These are phyloP conservation scores for Pogoniulus pusillus DNA, from an alignment of 2,797 vertebrate species.

Conservation along the genomic window DNA sequence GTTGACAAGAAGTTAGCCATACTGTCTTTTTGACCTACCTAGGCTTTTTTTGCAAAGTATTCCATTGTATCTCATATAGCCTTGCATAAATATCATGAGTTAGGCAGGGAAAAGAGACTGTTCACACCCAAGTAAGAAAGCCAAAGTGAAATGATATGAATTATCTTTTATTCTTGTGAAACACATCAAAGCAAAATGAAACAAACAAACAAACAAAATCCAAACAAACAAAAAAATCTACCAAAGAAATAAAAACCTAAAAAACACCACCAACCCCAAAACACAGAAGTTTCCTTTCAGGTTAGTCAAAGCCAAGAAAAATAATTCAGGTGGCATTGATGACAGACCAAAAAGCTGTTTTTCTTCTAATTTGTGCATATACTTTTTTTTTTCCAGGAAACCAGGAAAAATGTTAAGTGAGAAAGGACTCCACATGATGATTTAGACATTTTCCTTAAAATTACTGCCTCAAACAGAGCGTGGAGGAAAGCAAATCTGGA, in stretches of 20 bases:
- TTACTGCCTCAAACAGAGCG: not conserved
- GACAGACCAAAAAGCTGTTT: not conserved
- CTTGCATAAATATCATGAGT: no score
- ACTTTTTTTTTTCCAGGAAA: not conserved
- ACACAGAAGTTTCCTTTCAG: not conserved
- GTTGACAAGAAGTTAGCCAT: not conserved
- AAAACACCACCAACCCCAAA: no score
- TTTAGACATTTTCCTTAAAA: not conserved
- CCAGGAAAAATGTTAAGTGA: not conserved
- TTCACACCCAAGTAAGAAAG: not conserved
- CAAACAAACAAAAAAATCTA: not conserved
- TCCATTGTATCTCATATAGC: not conserved
- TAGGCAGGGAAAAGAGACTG: not conserved
- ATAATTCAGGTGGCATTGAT: rapidly evolving
- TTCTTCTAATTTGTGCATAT: not conserved
- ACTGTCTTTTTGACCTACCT: not conserved
- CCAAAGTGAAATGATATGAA: not conserved
- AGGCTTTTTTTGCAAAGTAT: not conserved
- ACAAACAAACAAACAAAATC: no score
- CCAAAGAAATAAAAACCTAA: not conserved
- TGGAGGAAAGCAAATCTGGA: not conserved
- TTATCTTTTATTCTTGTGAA: not conserved
- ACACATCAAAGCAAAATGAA: not conserved
- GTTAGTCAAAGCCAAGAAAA: not conserved
- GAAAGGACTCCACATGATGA: not conserved